Base-by-base conservation (phyloP, 2,113 vertebrate genomes). In the Chloebia gouldiae region DNA sequence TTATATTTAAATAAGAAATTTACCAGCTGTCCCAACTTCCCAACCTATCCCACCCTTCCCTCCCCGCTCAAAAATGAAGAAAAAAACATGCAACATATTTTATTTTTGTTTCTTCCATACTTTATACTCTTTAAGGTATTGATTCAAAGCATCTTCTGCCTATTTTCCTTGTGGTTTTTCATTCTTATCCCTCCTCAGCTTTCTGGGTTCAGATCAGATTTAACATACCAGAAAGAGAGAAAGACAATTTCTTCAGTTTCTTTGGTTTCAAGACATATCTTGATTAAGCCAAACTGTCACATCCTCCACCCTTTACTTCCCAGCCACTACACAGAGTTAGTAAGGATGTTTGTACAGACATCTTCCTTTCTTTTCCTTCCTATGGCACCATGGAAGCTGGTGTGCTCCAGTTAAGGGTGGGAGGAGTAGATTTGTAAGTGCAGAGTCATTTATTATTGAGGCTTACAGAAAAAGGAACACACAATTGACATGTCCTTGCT, bases 371-470 rank as follows among this genome's bases (percentile, higher is more conserved):
- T 81, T 50, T 56, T 47, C 71, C 65, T 40, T 85, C 40, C 66
- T 73, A 82, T 92, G 65, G 56, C 64, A 59, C 65, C 11, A 8
- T 49, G 69, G 20, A 84, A 84, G 39, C 54, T 27, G n/a, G 23
- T 57, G 51, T 53, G 63, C 54, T 89, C 80, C 93, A 91, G 42
- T 23, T 24, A 53, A 42, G 50, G 39, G 53, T 56, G 81, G 81
- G 27, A 80, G 33, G 53, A 70, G 54, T 13, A 75, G 70, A 60
- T 93, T 86, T 70, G 6, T 79, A 66, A 83, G 30, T 33, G 20
- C 66, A 75, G 56, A 56, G 45, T 63, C 31, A 86, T 84, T 95
- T 65, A 78, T 85, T 75, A 82, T 24, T 88, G 35, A 82, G 87
- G 76, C 35, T 64, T 66, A n/a, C 49, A 95, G 51, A 82, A 82